Evolutionary conservation across 2,797 vertebrate species (phyloP).

Genomic region (Sternarchorhynchus goeldii): DNA sequence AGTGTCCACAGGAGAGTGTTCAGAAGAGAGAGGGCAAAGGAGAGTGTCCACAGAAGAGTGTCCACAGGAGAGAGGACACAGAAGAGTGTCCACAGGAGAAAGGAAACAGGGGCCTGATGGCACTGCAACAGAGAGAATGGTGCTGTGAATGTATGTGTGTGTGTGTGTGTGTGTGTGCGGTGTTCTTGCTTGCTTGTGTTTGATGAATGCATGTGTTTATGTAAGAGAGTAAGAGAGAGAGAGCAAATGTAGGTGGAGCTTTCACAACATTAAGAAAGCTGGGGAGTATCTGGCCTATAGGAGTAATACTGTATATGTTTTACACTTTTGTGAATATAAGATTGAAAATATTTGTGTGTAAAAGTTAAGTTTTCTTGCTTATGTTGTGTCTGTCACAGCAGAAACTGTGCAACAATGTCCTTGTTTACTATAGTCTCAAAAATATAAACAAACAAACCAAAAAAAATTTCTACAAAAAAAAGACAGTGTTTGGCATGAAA

Average conservation of each 20-base stretch:
- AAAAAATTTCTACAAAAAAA: background rate
- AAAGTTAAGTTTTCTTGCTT: no score
- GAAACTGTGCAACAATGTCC: no score
- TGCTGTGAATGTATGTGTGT: conserved; percentile 41
- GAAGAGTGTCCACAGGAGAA: conserved; percentile 61
- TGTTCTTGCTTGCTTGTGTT: conserved; percentile 45
- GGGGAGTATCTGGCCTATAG: background rate
- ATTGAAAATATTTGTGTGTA: background rate
- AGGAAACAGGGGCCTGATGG: conserved; percentile 59
- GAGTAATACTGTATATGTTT: background rate
- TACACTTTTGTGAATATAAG: background rate
- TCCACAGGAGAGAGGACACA: no score
- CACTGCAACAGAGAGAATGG: conserved; percentile 30
- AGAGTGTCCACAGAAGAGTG: background rate
- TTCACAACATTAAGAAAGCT: background rate
- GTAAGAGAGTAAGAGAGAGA: background rate
- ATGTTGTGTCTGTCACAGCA: no score
- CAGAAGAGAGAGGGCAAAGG: no score
- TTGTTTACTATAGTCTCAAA: background rate
- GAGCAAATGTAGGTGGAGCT: no score
- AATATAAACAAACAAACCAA: background rate
- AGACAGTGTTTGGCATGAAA: background rate
- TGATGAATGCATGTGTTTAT: conserved; percentile 31
- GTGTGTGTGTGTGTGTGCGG: conserved; percentile 28
- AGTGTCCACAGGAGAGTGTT: no score